Evolutionary conservation across 2,888 invertebrate species (phyloP).

Genomic region (Perizoma affinitatum): DNA sequence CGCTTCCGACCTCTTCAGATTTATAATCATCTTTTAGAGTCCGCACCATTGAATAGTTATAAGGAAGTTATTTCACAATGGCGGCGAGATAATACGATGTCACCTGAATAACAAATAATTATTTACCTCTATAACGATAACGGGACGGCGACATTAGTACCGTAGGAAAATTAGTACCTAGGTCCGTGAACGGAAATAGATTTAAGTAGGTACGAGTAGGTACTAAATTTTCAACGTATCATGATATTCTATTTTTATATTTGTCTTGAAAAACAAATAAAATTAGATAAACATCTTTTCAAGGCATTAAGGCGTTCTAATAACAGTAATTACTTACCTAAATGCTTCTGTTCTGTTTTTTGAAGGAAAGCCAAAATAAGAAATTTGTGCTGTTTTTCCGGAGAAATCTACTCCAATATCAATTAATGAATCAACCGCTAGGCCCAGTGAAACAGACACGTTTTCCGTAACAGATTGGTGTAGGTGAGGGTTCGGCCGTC

Average conservation of each 20-base stretch:
- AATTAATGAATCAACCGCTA: conserved; percentile 29
- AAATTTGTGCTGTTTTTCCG: conserved; percentile 9
- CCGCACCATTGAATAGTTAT: conserved; percentile 59
- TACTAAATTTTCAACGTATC: too few species aligned
- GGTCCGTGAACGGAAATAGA: conserved; percentile 36
- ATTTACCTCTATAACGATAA: conserved; percentile 40
- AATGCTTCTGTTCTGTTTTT: neutral
- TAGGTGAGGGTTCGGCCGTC: conserved; percentile 57
- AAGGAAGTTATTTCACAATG: conserved; percentile 57
- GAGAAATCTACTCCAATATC: conserved; percentile 17
- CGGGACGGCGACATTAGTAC: conserved; percentile 38
- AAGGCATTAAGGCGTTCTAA: too few species aligned
- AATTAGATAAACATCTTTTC: too few species aligned
- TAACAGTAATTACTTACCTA: too few species aligned
- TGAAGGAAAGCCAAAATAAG: neutral
- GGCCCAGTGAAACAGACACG: conserved; percentile 57
- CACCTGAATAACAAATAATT: conserved; percentile 53
- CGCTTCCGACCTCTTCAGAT: conserved; percentile 74
- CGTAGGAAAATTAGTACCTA: conserved; percentile 39
- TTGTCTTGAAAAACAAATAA: too few species aligned
- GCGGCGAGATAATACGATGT: conserved; percentile 52
- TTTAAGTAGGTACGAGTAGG: conserved; percentile 12
- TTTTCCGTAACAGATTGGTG: conserved; percentile 63
- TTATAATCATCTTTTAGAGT: conserved; percentile 71
- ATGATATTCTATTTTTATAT: too few species aligned